Evolutionary conservation across 2,797 vertebrate genomes (phyloP), one percentile per base, ranked within the genome.

Genomic region (Poliocrania exsul): DNA sequence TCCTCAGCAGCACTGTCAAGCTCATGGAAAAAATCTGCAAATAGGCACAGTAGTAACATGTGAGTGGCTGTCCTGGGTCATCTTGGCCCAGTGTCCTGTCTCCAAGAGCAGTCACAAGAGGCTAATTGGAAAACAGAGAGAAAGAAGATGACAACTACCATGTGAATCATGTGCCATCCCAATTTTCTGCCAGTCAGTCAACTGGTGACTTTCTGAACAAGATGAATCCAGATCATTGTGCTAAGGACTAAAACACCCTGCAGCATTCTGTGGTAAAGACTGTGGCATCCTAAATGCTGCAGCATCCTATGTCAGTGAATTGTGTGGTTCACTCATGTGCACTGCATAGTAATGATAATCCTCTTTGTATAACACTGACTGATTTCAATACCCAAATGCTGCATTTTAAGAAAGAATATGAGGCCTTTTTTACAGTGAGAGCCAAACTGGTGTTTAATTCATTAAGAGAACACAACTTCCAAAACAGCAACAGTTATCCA

Each of bases 381-480:
- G 38, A 33, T 89, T 85, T 90, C 54, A 70, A 16, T 81, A 69
- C 15, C 35, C 33, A 87, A 71, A 69, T 54, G 28, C 5, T 89
- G 35, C 38, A 56, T 89, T 89, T 89, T 71, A 78, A 69, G 70
- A 29, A 25, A 50, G 33, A 42, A 37, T 57, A 56, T 42, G n/a
- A 60, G 66, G 26, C 24, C 11, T 46, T 91, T 65, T 88, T 82
- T 18, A 78, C 19, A 24, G n/a, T 65, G 67, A 91, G 31, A 89
- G 37, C 18, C 42, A 88, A 92, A 84, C 33, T 60, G 50, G 57
- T 86, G 46, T 86, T 94, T 92, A 81, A 85, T 85, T 93, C 20
- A 54, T 73, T 65, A 31, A 33, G 21, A 46, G 23, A 35, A 61
- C 31, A 29, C 9, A n/a, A 54, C 54, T 61, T 87, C 47, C 69